Conservation (phyloP, 2,797 vertebrate genomes). For the Scolopax rusticola region DNA sequence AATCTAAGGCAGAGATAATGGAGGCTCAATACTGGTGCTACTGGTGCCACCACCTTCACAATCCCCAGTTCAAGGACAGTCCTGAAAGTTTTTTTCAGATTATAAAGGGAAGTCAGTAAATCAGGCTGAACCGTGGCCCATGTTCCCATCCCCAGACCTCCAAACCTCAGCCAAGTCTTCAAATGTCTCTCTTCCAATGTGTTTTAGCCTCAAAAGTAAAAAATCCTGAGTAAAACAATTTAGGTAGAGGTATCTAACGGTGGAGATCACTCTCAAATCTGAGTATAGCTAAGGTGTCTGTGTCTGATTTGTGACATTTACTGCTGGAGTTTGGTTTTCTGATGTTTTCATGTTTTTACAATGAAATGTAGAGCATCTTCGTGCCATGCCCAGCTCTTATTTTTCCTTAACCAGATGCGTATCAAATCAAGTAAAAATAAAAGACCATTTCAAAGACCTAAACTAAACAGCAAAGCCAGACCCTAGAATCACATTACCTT, state of each 20-base stretch:
- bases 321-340: not conserved
- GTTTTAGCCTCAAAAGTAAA: not conserved
- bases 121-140: not conserved
- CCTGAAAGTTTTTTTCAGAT: not conserved
- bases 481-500: not conserved
- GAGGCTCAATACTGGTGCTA: not conserved
- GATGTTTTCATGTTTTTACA: not conserved
- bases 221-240: not conserved
- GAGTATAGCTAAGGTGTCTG: not conserved
- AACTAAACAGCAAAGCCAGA: conserved; percentile 15
- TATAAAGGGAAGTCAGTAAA: not conserved
- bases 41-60: not conserved
- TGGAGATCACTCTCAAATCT: not conserved
- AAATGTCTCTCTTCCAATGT: not conserved
- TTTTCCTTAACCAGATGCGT: conserved; percentile 11
- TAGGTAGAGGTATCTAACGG: not conserved
- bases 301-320: not conserved
- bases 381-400: not conserved
- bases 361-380: conserved; percentile 9
- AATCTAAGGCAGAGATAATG: not conserved
- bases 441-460: conserved; percentile 1
- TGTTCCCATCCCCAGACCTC: not conserved
- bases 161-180: not conserved
- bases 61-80: not conserved
- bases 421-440: conserved; percentile 14